Conservation (phyloP, 2,113 vertebrate genomes). For the Tauraco erythrolophus region DNA sequence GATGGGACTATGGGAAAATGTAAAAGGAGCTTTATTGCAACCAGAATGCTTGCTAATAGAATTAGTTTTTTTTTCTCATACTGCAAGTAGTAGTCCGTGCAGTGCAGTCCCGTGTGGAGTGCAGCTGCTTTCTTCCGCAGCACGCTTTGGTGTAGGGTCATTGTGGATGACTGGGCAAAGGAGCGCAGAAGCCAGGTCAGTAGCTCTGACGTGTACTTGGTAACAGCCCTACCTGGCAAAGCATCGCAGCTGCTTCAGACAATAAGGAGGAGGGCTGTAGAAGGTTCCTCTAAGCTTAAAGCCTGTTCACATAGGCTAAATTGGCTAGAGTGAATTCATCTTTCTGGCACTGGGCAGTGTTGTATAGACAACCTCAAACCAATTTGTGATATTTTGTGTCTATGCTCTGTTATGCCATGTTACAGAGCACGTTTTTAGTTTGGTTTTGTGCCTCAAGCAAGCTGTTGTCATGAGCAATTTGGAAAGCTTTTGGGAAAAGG, state of each 20-base stretch:
- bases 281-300: not conserved
- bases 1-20: not conserved
- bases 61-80: not conserved
- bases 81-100: not conserved
- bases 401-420: not conserved
- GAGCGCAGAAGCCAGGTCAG: not conserved
- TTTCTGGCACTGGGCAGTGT: not conserved
- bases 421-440: not conserved
- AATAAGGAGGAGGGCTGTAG: not conserved
- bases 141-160: not conserved
- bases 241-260: not conserved
- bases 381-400: not conserved
- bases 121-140: not conserved
- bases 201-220: not conserved
- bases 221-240: not conserved
- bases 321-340: not conserved
- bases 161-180: not conserved
- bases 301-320: rapidly evolving
- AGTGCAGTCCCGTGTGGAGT: not conserved
- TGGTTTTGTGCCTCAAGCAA: not conserved
- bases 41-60: not conserved
- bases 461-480: not conserved
- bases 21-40: not conserved
- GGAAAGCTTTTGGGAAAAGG: not conserved
- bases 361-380: not conserved